These are phyloP conservation scores for Drosophila ogumai DNA, from an alignment of 1,140 invertebrate species.

Conservation along the genomic window DNA sequence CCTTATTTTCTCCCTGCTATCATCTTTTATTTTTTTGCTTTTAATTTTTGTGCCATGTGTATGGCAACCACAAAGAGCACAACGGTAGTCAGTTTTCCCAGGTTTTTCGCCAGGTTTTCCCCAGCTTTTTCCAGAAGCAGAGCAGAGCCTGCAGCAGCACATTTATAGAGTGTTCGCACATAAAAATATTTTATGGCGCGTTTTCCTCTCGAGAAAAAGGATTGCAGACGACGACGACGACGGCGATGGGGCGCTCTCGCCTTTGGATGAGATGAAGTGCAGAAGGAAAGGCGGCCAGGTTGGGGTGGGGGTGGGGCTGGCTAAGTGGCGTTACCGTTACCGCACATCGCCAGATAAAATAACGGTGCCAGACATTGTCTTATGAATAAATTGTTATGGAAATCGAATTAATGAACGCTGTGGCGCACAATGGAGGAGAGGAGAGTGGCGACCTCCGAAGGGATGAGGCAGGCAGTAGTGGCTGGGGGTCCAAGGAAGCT, in stretches of 20 bases:
- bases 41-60: slow-evolving; percentile 10
- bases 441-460: slow-evolving; percentile 15
- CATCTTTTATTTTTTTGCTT: neutral
- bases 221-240: slow-evolving; percentile 71
- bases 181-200: slow-evolving; percentile 84
- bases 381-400: slow-evolving; percentile 85
- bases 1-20: neutral
- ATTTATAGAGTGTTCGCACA: slow-evolving; percentile 84
- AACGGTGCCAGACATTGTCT: slow-evolving; percentile 85
- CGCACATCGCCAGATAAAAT: slow-evolving; percentile 85
- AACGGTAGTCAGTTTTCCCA: slow-evolving; percentile 23
- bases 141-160: slow-evolving; percentile 37
- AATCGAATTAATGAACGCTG: slow-evolving; percentile 85
- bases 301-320: slow-evolving; percentile 27
- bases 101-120: slow-evolving; percentile 13
- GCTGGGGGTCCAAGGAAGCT: slow-evolving; percentile 23
- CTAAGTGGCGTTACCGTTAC: slow-evolving; percentile 84
- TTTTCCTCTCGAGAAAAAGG: slow-evolving; percentile 76
- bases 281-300: neutral
- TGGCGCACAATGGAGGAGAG: slow-evolving; percentile 68
- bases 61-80: slow-evolving; percentile 51
- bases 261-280: slow-evolving; percentile 10
- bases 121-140: slow-evolving; percentile 14
- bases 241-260: slow-evolving; percentile 5
- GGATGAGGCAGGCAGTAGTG: neutral